Base-by-base conservation (phyloP, 2,888 invertebrate genomes). In the Oasisia sp. region DNA sequence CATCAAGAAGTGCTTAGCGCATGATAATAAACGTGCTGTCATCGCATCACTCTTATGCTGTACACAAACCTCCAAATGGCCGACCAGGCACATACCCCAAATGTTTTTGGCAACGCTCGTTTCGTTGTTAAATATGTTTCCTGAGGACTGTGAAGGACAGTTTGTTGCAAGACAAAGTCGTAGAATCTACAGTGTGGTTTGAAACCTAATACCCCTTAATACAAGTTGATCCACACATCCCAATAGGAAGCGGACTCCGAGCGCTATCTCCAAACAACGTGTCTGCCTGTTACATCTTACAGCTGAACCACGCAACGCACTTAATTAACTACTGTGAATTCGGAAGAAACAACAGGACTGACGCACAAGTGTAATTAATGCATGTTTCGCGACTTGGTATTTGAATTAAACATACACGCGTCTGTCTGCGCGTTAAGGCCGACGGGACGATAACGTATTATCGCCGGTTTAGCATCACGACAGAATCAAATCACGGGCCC, bases 391-490 rank as follows among this genome's bases (percentile, higher is more conserved):
- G n/a, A 74, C 74, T 74, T 27, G 74, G 74, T 19, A 0, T 74
- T n/a, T 74, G 74, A 74, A 74, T 74, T 27, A 74, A 74, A 74
- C 27, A 74, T 74, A 27, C 50, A 14, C 14, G 27, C 74, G 74
- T 74, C 74, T 14, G 38, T 4, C 38, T 38, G 38, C 38, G 1
- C 74, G 2, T 5, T 74, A 74, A 74, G 19, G 74, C 74, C 74
- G 27, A 74, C 27, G 19, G 74, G 74, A 74, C 14, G 19, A 74
- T 74, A n/a, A 74, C 74, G 27, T 27, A 74, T 74, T 19, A 74
- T 74, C 74, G 27, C 74, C 74, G n/a, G 74, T 74, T 74, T 74
- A 74, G 27, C 74, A 74, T 74, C 74, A 74, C 74, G 74, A 74
- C 27, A 74, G 74, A 74, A 74, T 74, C 74, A 74, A 74, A 74